Percentiles rank a stretch among this genome's conserved stretches.
phyloP scores from a whole-genome alignment of 2,888 invertebrate genomes.

The Eulithis prunata region DNA sequence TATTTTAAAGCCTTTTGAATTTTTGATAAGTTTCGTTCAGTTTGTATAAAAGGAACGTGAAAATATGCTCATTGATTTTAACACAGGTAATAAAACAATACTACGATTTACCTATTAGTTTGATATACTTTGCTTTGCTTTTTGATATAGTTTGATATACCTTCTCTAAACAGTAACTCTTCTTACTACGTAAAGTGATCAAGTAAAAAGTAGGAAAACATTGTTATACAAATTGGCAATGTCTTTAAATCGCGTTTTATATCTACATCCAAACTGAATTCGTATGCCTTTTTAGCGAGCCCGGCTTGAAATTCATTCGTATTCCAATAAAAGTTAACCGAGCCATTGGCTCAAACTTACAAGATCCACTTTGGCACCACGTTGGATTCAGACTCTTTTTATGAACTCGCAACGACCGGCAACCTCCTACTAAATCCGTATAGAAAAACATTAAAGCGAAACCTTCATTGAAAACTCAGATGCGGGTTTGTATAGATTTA shows the following conservation, averaged over 20 bases:
- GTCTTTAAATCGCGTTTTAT: conserved; percentile 14
- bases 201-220: neutral
- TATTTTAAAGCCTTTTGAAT: conserved; percentile 40
- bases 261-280: conserved; percentile 21
- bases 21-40: conserved; percentile 38
- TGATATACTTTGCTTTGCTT: too few relatives aligned
- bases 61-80: neutral
- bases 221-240: conserved; percentile 13
- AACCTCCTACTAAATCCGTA: conserved; percentile 29
- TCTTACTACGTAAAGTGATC: neutral
- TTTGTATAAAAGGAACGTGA: conserved; percentile 13
- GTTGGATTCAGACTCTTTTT: conserved; percentile 39
- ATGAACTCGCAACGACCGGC: conserved; percentile 36
- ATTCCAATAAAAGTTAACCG: conserved; percentile 37
- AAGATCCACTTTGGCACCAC: conserved; percentile 48
- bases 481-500: conserved; percentile 46
- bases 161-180: too few relatives aligned
- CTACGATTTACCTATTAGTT: too few relatives aligned
- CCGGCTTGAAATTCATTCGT: conserved; percentile 34
- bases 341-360: conserved; percentile 43
- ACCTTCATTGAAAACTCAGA: conserved; percentile 41
- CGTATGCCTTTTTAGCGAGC: conserved; percentile 25
- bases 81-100: too few relatives aligned
- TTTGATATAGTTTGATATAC: too few relatives aligned
- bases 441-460: conserved; percentile 31